phyloP scores from a whole-genome alignment of 2,113 vertebrate genomes.

The Diphyllodes magnificus region DNA sequence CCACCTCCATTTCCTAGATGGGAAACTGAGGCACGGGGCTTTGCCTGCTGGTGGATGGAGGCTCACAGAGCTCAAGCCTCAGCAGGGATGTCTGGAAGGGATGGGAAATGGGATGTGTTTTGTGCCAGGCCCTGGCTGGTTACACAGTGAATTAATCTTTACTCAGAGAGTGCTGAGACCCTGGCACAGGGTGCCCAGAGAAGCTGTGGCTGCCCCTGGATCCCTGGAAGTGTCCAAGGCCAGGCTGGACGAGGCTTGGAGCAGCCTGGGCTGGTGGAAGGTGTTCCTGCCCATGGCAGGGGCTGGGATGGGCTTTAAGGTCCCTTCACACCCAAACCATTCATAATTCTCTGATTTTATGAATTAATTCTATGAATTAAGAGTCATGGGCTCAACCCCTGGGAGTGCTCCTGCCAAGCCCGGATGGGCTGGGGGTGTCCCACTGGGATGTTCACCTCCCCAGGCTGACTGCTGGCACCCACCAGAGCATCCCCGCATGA shows the following conservation, averaged over 20 bases:
- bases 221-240: not conserved
- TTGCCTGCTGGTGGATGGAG: too few species aligned
- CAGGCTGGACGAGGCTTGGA: rapidly evolving
- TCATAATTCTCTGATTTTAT: not conserved
- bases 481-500: not conserved
- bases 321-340: not conserved
- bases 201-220: not conserved
- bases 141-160: not conserved
- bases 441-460: rapidly evolving
- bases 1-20: rapidly evolving
- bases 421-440: rapidly evolving
- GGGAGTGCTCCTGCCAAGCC: not conserved
- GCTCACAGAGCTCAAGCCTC: not conserved
- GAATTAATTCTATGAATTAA: not conserved
- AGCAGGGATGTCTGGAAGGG: not conserved
- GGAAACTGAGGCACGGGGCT: not conserved
- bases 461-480: not conserved
- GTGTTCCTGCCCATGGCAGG: not conserved
- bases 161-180: rapidly evolving
- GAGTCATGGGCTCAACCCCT: not conserved
- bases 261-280: rapidly evolving
- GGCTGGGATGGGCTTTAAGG: not conserved
- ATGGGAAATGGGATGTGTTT: not conserved
- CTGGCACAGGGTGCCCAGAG: not conserved
- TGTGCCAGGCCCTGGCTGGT: not conserved